These are phyloP conservation scores for Strix uralensis DNA, from an alignment of 2,113 vertebrate species.

Conservation along the genomic window DNA sequence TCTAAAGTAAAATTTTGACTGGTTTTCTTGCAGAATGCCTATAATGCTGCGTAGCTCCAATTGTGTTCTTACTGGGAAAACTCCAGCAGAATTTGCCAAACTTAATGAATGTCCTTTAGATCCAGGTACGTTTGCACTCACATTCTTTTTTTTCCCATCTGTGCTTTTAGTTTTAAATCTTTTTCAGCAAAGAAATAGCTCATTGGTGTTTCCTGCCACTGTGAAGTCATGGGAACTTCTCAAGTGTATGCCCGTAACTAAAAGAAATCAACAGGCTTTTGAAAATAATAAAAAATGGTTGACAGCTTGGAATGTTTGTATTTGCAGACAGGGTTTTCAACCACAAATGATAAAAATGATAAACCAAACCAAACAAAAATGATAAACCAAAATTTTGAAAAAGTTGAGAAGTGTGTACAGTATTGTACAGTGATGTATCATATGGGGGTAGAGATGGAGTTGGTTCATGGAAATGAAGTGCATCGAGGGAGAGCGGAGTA, in stretches of 20 bases:
- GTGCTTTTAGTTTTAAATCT: neutral
- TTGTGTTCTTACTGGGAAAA: slow-evolving; percentile 95
- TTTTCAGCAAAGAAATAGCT: neutral
- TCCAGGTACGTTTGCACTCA: slow-evolving; percentile 79
- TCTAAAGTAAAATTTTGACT: neutral
- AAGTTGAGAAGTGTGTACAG: neutral
- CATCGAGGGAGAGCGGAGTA: neutral
- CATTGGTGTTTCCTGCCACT: neutral
- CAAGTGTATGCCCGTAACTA: neutral
- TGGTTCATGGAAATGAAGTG: neutral
- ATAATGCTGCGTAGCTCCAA: slow-evolving; percentile 98
- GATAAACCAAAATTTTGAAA: neutral
- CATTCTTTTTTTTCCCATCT: neutral
- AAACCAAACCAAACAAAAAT: neutral
- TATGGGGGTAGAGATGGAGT: neutral
- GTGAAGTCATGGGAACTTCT: neutral
- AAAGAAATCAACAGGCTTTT: neutral
- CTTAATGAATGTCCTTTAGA: slow-evolving; percentile 96
- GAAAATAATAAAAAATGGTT: neutral
- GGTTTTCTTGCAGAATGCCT: slow-evolving; percentile 85
- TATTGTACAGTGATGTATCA: neutral
- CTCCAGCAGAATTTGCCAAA: slow-evolving; percentile 93
- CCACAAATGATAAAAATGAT: neutral
- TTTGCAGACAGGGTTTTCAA: neutral
- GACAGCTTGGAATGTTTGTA: neutral